Conservation (phyloP, 2,797 vertebrate species). For the Lerista edwardsae region DNA sequence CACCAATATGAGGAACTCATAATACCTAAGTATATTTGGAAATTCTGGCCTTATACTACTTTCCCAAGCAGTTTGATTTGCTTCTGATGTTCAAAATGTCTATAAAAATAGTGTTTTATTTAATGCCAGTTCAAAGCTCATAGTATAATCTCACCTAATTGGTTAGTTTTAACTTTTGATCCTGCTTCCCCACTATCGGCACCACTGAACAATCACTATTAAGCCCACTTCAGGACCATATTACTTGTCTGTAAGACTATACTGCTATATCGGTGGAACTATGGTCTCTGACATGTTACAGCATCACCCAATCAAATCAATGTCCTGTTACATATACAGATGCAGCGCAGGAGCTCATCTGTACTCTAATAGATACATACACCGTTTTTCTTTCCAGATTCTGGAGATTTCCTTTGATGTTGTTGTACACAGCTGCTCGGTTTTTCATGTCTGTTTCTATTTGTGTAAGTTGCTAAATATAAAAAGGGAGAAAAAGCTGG, state of each 20-base stretch:
- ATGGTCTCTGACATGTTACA: background rate
- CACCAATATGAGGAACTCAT: background rate
- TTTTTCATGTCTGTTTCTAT: slow-evolving; percentile 89
- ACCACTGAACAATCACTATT: background rate
- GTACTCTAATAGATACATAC: slow-evolving; percentile 76
- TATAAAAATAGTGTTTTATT: background rate
- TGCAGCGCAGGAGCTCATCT: background rate
- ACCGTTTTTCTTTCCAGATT: slow-evolving; percentile 80
- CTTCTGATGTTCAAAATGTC: background rate
- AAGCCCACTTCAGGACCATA: background rate
- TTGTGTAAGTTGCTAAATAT: slow-evolving; percentile 87
- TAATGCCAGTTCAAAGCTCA: background rate
- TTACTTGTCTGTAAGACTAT: background rate
- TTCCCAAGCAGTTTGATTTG: background rate
- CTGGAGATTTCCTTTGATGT: slow-evolving; percentile 84
- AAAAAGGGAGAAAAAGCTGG: slow-evolving; percentile 26
- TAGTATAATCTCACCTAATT: background rate
- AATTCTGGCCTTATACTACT: background rate
- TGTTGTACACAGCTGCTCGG: slow-evolving; percentile 81
- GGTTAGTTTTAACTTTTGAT: background rate
- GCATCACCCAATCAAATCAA: background rate
- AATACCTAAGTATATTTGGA: background rate
- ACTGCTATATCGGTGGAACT: background rate
- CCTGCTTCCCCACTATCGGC: background rate
- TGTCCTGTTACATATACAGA: background rate